These are phyloP conservation scores for Nemotelus nigrinus DNA, from an alignment of 2,888 invertebrate genomes.

Conservation along the genomic window DNA sequence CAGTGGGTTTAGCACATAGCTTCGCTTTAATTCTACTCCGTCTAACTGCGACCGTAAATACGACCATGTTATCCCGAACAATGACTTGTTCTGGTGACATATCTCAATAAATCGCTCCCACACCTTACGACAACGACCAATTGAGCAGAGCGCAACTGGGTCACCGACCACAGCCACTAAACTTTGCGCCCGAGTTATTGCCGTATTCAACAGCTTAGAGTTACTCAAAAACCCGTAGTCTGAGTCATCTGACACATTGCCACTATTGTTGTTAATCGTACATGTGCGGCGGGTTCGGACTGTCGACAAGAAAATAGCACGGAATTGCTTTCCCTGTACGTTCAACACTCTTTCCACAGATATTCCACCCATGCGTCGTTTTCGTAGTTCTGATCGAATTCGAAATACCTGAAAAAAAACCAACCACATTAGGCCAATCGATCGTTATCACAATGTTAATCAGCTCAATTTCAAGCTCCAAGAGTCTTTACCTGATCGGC, in stretches of 20 bases:
- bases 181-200: constrained; percentile 83
- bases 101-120: constrained; percentile 83
- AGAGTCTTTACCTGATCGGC: constrained; percentile 75
- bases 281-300: constrained; percentile 78
- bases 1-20: constrained; percentile 81
- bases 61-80: constrained; percentile 78
- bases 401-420: constrained; percentile 63
- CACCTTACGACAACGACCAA: constrained; percentile 81
- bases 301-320: constrained; percentile 83
- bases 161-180: constrained; percentile 86
- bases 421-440: background rate
- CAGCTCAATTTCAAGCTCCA: background rate
- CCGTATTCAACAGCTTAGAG: constrained; percentile 83
- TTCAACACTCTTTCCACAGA: constrained; percentile 85
- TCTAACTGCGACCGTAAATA: constrained; percentile 75
- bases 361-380: constrained; percentile 76
- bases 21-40: constrained; percentile 78
- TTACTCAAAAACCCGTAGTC: constrained; percentile 86
- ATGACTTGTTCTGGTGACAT: constrained; percentile 75
- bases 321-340: constrained; percentile 88
- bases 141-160: constrained; percentile 81
- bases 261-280: constrained; percentile 62
- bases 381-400: constrained; percentile 79
- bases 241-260: constrained; percentile 67
- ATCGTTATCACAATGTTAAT: background rate